Evolutionary conservation across 2,888 invertebrate species (phyloP).

Genomic region (Pristionchus maxplancki): DNA sequence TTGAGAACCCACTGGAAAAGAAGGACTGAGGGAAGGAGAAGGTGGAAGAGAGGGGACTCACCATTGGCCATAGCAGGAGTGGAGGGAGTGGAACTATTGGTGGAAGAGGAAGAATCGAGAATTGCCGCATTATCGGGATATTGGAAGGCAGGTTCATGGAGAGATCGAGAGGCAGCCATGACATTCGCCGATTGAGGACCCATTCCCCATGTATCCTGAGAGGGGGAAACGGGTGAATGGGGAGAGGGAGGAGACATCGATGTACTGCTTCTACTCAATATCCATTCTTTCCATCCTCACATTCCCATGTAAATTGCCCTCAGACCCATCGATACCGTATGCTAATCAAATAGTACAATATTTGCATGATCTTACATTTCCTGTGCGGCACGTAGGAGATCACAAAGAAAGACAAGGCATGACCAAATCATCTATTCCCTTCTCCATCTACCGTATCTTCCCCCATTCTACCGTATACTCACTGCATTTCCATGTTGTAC

Average conservation of each 20-base stretch:
- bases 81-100: slow-evolving; percentile 75
- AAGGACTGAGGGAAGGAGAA: neutral
- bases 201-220: slow-evolving; percentile 65
- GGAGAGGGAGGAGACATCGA: neutral
- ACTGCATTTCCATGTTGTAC: slow-evolving; percentile 67
- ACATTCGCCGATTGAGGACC: slow-evolving; percentile 63
- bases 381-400: neutral
- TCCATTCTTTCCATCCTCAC: neutral
- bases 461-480: slow-evolving; percentile 30
- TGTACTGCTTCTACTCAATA: neutral
- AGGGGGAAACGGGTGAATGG: neutral
- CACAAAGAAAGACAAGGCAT: neutral
- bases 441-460: neutral
- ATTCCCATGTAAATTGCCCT: neutral
- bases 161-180: slow-evolving; percentile 58
- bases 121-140: slow-evolving; percentile 64
- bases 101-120: slow-evolving; percentile 72
- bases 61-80: slow-evolving; percentile 68
- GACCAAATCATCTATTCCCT: neutral
- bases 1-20: slow-evolving; percentile 22
- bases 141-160: slow-evolving; percentile 66
- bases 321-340: neutral
- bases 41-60: neutral
- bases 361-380: neutral
- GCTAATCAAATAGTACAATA: slow-evolving; percentile 11